Evolutionary conservation across 2,113 vertebrate genomes (phyloP).

Genomic region (Peromyscus polionotus): DNA sequence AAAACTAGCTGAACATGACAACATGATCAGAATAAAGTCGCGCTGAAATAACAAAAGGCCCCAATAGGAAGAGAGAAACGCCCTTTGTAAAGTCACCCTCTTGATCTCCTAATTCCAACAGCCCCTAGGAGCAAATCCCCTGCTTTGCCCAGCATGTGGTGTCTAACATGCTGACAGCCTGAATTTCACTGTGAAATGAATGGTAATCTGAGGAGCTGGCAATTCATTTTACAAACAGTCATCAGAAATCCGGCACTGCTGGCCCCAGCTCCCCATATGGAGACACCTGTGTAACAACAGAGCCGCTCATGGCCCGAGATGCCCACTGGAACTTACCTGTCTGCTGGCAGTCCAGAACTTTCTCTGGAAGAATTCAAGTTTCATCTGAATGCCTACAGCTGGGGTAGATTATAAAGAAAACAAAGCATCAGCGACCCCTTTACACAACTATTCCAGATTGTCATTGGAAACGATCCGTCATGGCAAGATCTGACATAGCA

Average conservation of each 20-base stretch:
- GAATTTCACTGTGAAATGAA: conserved; percentile 45
- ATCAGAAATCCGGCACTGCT: conserved; percentile 54
- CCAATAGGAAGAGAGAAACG: neutral
- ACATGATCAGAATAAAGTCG: neutral
- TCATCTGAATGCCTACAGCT: conserved; percentile 99
- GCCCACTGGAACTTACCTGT: conserved; percentile 91
- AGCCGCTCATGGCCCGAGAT: neutral
- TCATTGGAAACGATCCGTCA: conserved; percentile 49
- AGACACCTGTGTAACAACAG: conserved; percentile 52
- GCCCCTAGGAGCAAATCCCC: neutral
- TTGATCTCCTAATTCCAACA: conserved; percentile 32
- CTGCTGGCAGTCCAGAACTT: conserved; percentile 99
- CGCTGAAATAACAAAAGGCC: neutral
- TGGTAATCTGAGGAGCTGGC: conserved; percentile 36
- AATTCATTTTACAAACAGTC: conserved; percentile 57
- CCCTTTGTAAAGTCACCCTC: neutral
- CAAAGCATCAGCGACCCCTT: conserved; percentile 57
- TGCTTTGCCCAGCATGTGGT: neutral
- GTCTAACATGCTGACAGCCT: conserved; percentile 46
- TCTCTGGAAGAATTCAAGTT: conserved; percentile 98
- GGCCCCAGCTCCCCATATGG: neutral
- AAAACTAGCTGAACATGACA: neutral
- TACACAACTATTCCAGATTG: conserved; percentile 56
- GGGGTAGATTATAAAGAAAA: conserved; percentile 84
- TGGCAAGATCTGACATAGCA: neutral